A percentile compares a stretch with the other conserved stretches of the same genome.
Conservation (phyloP, 2,113 vertebrate genomes). For the Eira barbara region DNA sequence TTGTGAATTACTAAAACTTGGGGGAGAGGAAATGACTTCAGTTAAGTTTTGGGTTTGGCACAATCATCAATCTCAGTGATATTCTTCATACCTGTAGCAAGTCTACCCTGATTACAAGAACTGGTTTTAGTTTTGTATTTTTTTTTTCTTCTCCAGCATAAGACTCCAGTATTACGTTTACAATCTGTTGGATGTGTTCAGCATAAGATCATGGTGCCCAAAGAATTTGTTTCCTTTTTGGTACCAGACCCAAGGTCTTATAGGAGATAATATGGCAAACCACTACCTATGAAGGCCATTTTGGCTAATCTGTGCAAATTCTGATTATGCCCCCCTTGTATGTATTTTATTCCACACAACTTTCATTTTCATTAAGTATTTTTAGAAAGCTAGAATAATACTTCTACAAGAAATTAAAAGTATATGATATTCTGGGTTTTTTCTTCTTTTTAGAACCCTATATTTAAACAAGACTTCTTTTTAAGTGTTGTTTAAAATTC, state of each 20-base stretch:
- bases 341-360: background rate
- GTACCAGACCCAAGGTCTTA: background rate
- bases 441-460: constrained; percentile 71
- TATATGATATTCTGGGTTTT: constrained; percentile 43
- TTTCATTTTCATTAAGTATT: background rate
- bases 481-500: constrained; percentile 54
- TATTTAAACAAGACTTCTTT: constrained; percentile 76
- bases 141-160: background rate
- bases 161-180: constrained; percentile 30
- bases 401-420: constrained; percentile 46
- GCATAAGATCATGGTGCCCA: background rate
- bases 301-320: constrained; percentile 28
- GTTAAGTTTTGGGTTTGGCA: background rate
- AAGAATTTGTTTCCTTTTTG: constrained; percentile 6
- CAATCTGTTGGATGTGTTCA: background rate
- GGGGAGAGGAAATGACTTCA: background rate
- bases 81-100: background rate
- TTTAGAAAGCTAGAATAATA: constrained; percentile 29
- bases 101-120: background rate
- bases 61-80: background rate
- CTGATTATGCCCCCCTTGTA: background rate
- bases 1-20: background rate
- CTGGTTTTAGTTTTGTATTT: background rate
- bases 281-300: background rate
- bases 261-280: constrained; percentile 25